Conservation (phyloP, 2,113 vertebrate genomes). For the Platichthys stellatus region DNA sequence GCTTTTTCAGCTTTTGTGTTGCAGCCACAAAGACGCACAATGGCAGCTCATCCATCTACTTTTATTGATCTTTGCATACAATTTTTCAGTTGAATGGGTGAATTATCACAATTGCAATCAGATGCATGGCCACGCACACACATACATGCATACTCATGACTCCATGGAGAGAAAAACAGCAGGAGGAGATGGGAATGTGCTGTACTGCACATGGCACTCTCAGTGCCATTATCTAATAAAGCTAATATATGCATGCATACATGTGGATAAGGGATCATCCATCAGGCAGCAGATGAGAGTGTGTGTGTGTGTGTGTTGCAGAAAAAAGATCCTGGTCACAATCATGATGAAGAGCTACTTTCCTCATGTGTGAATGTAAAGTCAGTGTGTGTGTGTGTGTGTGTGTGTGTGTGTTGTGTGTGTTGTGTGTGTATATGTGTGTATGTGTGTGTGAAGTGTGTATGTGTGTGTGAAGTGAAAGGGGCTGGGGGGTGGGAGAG, state of each 20-base stretch:
- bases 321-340: conserved; percentile 30
- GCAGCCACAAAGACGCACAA: neutral
- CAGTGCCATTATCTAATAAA: conserved; percentile 65
- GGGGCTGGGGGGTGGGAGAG: too few relatives aligned
- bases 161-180: conserved; percentile 31
- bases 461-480: neutral
- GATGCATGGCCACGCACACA: conserved; percentile 17
- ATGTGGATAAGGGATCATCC: conserved; percentile 63
- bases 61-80: conserved; percentile 33
- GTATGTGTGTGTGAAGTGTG: neutral
- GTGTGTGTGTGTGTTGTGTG: conserved; percentile 19
- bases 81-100: conserved; percentile 29
- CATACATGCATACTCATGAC: conserved; percentile 13
- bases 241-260: conserved; percentile 71
- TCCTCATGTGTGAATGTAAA: conserved; percentile 22
- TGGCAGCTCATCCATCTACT: conserved; percentile 9
- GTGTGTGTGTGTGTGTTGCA: conserved; percentile 4
- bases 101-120: conserved; percentile 33
- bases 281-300: conserved; percentile 62
- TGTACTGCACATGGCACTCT: conserved; percentile 50
- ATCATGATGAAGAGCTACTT: conserved; percentile 58
- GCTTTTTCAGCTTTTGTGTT: neutral
- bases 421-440: neutral
- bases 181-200: conserved; percentile 41
- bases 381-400: neutral